Conservation (phyloP, 2,797 vertebrate species). For the Streptopelia turtur region DNA sequence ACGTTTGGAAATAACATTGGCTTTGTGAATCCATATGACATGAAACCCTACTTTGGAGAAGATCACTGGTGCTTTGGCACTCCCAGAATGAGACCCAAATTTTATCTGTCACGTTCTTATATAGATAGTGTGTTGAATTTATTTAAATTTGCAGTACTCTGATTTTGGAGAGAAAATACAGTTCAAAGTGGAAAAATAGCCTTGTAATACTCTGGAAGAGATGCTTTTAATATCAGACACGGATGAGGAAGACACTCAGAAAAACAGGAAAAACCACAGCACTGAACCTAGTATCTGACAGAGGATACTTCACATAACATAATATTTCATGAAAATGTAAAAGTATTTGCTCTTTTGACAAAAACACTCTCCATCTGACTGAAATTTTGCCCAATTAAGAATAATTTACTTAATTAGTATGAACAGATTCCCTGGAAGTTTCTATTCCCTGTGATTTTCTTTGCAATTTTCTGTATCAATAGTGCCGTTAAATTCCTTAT, state of each 20-base stretch:
- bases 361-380: not conserved
- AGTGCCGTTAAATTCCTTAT: not conserved
- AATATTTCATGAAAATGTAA: not conserved
- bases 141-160: conserved; percentile 2
- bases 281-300: not conserved
- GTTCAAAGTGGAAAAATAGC: not conserved
- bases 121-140: not conserved
- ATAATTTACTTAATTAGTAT: not conserved
- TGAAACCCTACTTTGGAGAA: not conserved
- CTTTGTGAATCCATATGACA: not conserved
- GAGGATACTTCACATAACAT: not conserved
- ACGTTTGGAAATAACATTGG: not conserved
- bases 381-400: not conserved
- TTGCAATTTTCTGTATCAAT: not conserved
- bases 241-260: not conserved
- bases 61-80: not conserved
- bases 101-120: not conserved
- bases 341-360: not conserved
- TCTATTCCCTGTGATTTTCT: not conserved
- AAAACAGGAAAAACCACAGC: not conserved
- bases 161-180: not conserved
- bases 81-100: not conserved
- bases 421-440: not conserved
- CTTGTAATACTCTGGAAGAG: not conserved
- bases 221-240: not conserved